These are phyloP conservation scores for Dolichoris vasculosae DNA, from an alignment of 1,140 invertebrate species.

Conservation along the genomic window DNA sequence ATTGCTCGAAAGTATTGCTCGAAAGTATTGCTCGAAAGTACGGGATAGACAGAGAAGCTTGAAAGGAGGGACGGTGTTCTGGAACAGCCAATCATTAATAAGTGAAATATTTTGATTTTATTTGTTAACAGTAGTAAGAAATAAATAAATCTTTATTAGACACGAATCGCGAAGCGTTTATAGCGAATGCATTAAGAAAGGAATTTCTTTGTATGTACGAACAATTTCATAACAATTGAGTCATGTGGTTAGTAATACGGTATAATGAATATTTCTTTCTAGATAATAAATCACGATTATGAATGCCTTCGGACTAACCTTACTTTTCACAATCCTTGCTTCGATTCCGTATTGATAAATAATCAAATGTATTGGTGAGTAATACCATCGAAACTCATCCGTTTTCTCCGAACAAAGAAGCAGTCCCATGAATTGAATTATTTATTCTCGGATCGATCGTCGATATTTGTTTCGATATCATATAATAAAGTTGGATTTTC, in stretches of 20 bases:
- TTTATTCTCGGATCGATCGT: too few relatives aligned
- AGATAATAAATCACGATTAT: not conserved
- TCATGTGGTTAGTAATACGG: not conserved
- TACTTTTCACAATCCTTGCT: not conserved
- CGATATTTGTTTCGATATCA: too few relatives aligned
- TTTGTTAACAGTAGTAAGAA: too few relatives aligned
- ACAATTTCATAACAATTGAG: slow-evolving; percentile 10
- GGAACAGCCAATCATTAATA: too few relatives aligned
- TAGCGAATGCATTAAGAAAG: not conserved
- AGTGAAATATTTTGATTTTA: too few relatives aligned
- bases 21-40: too few relatives aligned
- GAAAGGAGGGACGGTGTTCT: too few relatives aligned
- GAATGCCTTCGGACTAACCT: not conserved
- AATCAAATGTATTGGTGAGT: not conserved
- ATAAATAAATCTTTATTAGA: too few relatives aligned
- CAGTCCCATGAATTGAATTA: too few relatives aligned
- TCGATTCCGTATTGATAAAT: not conserved
- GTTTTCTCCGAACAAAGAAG: not conserved
- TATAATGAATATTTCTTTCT: not conserved
- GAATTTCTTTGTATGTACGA: not conserved
- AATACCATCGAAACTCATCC: not conserved
- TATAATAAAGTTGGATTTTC: too few relatives aligned
- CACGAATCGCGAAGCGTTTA: not conserved
- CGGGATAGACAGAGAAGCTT: too few relatives aligned
- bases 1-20: too few relatives aligned